Base-by-base conservation (phyloP, 2,888 invertebrate species). In the Scaptodrosophila latifasciaeformis region DNA sequence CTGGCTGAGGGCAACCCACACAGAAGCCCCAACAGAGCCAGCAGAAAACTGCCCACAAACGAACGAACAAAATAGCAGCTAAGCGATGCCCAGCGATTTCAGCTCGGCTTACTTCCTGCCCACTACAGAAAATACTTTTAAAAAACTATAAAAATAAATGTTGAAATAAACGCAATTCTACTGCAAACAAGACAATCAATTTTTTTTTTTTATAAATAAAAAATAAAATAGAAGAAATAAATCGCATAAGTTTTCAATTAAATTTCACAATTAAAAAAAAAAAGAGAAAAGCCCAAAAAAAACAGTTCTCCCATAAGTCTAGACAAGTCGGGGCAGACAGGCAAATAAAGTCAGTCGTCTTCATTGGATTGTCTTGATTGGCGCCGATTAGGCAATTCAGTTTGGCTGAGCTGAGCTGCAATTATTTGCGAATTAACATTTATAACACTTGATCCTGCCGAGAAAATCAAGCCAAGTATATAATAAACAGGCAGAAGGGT, bases 391-490 rank as follows among this genome's bases (percentile, higher is more conserved):
- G 71, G 77, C 67, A 62, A 80, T 70, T 61, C 67, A 50, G 47
- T 53, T 57, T 31, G 19, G 24, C 24, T 13, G 31, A 18, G 17
- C 17, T 19, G 48, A 43, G 42, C 66, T 69, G 77, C 80, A 81
- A 81, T 81, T 81, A 81, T 81, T 81, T 81, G 61, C 64, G 80
- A 77, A 81, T 81, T 81, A 81, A 80, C 80, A 79, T 80, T 75
- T 79, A 81, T 80, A 81, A 81, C 74, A 79, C 77, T 79, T 81
- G 77, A 75, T 80, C 71, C 76, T 75, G 58, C 51, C 59, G 51
- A 31, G n/a, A n/a, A n/a, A n/a, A n/a, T n/a, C n/a, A n/a, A n/a
- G n/a, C n/a, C n/a, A n/a, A n/a, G n/a, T n/a, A n/a, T n/a, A n/a
- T n/a, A 29, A 19, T 3, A 4, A 27, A 34, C 49, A 12, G 43